Conservation (phyloP, 35 echinoderm and acorn worm species). For the Diadema setosum region DNA sequence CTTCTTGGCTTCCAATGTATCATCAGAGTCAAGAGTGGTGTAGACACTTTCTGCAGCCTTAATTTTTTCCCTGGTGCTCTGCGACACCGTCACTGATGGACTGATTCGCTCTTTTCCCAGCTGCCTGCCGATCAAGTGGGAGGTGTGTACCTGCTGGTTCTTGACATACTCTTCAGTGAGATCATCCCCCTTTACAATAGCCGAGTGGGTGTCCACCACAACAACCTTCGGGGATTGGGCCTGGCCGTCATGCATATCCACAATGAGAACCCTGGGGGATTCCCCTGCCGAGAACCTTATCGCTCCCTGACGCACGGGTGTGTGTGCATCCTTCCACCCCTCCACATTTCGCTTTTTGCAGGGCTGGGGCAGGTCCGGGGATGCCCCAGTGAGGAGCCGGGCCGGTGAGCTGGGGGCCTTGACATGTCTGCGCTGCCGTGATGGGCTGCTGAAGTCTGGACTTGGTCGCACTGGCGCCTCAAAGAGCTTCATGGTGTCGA, state of each 20-base stretch:
- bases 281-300: background rate
- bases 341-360: background rate
- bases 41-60: background rate
- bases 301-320: background rate
- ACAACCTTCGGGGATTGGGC: constrained; percentile 33
- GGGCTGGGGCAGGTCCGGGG: background rate
- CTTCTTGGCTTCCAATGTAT: background rate
- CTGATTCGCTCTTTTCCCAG: background rate
- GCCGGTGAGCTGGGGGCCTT: constrained; percentile 61
- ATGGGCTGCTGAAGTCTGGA: background rate
- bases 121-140: background rate
- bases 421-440: background rate
- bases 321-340: background rate
- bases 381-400: constrained; percentile 6
- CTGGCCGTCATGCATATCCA: background rate
- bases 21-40: background rate
- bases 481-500: constrained; percentile 18
- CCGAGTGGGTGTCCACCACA: constrained; percentile 12
- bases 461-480: background rate
- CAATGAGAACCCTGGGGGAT: background rate
- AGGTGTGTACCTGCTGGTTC: background rate
- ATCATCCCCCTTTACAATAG: background rate
- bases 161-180: background rate
- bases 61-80: background rate
- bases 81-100: background rate